Base-by-base conservation (phyloP, 2,113 vertebrate genomes). In the Myrmecophaga tridactyla region DNA sequence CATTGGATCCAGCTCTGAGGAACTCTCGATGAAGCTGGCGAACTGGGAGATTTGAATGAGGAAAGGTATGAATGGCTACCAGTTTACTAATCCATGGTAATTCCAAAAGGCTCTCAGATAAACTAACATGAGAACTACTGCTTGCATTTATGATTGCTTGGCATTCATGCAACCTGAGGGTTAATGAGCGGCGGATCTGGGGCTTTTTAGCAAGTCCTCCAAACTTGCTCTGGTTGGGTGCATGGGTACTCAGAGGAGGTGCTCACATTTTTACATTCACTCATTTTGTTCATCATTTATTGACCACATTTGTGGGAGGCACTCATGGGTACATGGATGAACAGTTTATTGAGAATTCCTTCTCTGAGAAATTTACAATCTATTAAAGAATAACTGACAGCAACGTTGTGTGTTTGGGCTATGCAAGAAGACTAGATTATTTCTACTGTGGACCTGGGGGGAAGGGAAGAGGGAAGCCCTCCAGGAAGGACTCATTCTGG, bases 11-110 rank as follows among this genome's bases (percentile, higher is more conserved):
- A 1, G 99, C 99, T 94, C 99, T 98, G 85, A 99, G 98, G 97
- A 99, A 99, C 97, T 99, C 99, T 46, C 99, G 97, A 95, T 99
- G 99, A 98, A 99, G 99, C 98, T 99, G 99, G 51, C 99, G 98
- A 96, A 99, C 99, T 99, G 97, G 34, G 96, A 96, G 90, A 90
- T 94, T n/a, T 36, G 62, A 63, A 65, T 0, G 7, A 63, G 63
- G 60, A 77, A 36, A 43, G 14, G 6, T 41, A 51, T 69, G 91
- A 39, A 70, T 78, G 48, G 43, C 56, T 51, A 62, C 20, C 36
- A 14, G 2, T 10, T 39, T 83, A 29, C 34, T 43, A 69, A 77
- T 29, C 25, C 9, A 6, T 5, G 1, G 5, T 48, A 31, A 34
- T 93, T 78, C 67, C 84, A 76, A 56, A 73, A 67, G 80, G 58